These are phyloP conservation scores for Parnassius smintheus DNA, from an alignment of 2,888 invertebrate genomes.

Conservation along the genomic window DNA sequence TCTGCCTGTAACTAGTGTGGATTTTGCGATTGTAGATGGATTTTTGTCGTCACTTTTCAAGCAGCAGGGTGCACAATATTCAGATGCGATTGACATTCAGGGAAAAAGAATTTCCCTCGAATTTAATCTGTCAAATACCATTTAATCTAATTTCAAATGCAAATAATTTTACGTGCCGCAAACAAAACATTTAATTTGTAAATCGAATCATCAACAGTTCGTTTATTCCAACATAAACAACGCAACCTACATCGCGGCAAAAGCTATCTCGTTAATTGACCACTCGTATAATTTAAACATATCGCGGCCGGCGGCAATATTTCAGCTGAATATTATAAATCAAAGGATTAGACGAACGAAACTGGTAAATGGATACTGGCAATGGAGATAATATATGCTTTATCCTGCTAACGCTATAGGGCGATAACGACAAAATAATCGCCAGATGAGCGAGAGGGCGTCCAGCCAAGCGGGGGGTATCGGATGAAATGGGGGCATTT, in stretches of 20 bases:
- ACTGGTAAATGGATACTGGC: conserved; percentile 73
- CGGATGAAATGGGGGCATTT: conserved; percentile 51
- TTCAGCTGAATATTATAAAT: conserved; percentile 74
- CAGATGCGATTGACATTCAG: too few relatives aligned
- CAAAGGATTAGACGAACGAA: conserved; percentile 72
- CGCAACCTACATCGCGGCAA: conserved; percentile 45
- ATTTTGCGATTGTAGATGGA: too few relatives aligned
- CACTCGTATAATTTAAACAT: conserved; percentile 77
- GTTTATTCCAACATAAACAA: conserved; percentile 22
- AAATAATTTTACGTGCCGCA: conserved; percentile 13
- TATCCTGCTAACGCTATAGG: conserved; percentile 77
- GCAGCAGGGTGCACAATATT: too few relatives aligned
- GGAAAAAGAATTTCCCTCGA: too few relatives aligned
- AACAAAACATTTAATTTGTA: conserved; percentile 19
- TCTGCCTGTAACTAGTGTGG: too few relatives aligned
- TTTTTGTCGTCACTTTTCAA: too few relatives aligned
- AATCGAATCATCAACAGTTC: conserved; percentile 29
- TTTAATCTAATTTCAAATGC: too few relatives aligned
- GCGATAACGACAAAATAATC: conserved; percentile 78
- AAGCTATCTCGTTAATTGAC: conserved; percentile 79
- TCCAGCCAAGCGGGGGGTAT: conserved; percentile 52
- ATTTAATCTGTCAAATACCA: too few relatives aligned
- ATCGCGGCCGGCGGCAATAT: conserved; percentile 73
- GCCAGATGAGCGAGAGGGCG: conserved; percentile 47
- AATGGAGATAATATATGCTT: conserved; percentile 74